phyloP scores from a whole-genome alignment of 2,797 vertebrate genomes.

The Arrhamphus sclerolepis region DNA sequence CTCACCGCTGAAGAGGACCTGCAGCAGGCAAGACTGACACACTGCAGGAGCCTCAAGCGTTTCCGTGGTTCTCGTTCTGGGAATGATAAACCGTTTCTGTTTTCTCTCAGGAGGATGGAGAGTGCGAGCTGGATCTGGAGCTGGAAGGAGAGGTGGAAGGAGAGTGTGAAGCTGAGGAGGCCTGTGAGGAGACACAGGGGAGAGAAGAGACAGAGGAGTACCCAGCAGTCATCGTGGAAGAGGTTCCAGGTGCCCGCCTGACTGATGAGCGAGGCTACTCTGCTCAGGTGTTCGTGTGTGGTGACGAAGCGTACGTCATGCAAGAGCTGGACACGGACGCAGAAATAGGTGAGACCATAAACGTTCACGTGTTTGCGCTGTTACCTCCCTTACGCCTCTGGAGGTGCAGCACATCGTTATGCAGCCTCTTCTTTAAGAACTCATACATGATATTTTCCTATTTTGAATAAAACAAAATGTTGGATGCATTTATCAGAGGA shows the following conservation, averaged over 20 bases:
- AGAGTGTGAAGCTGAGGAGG: constrained; percentile 82
- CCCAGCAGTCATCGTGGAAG: constrained; percentile 92
- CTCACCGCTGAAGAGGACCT: constrained; percentile 83
- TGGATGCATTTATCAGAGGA: no score
- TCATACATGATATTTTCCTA: no score
- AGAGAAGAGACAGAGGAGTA: constrained; percentile 79
- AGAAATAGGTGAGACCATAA: constrained; percentile 61
- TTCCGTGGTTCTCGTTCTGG: not conserved
- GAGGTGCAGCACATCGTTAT: no score
- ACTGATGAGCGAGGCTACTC: constrained; percentile 84
- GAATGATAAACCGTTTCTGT: not conserved
- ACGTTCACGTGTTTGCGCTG: not conserved
- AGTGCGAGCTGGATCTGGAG: constrained; percentile 74
- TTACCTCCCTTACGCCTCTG: no score
- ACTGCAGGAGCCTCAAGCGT: not conserved
- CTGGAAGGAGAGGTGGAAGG: constrained; percentile 72
- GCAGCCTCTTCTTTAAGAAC: no score
- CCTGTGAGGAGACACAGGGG: constrained; percentile 73
- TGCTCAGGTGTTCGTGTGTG: constrained; percentile 89
- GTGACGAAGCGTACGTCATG: constrained; percentile 90
- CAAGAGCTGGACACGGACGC: constrained; percentile 88
- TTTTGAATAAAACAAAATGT: no score
- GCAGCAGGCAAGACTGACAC: constrained; percentile 65
- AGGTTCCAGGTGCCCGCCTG: constrained; percentile 84
- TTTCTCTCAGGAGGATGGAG: constrained; percentile 56